Conservation (phyloP, 2,113 vertebrate genomes). For the Uria lomvia region DNA sequence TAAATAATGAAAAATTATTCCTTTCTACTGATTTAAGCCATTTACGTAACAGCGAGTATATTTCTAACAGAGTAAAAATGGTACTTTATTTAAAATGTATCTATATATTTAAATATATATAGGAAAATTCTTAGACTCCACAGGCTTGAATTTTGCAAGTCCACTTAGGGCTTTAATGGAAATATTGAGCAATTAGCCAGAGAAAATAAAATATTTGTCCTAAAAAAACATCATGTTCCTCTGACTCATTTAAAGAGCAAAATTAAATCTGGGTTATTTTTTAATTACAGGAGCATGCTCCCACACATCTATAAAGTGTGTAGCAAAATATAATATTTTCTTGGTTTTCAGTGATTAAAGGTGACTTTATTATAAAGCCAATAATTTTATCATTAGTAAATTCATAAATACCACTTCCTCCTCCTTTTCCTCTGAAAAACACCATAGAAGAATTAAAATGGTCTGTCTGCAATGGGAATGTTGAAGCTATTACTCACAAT, state of each 20-base stretch:
- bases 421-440: background rate
- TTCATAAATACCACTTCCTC: background rate
- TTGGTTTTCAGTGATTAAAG: background rate
- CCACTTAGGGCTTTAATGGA: background rate
- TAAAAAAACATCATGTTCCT: background rate
- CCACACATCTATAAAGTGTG: background rate
- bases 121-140: background rate
- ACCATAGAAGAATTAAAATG: background rate
- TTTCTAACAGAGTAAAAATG: background rate
- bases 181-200: background rate
- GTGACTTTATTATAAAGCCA: background rate
- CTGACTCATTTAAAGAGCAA: background rate
- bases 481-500: background rate
- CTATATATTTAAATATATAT: background rate
- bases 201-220: background rate
- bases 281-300: background rate
- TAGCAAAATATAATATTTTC: background rate
- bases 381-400: background rate
- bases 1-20: background rate
- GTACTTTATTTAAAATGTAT: background rate
- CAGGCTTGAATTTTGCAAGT: background rate
- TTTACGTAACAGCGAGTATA: fast-evolving
- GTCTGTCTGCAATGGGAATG: background rate
- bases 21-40: background rate
- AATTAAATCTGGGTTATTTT: background rate